Base-by-base conservation (phyloP, 1,140 invertebrate species). In the Drosophila arawakana region DNA sequence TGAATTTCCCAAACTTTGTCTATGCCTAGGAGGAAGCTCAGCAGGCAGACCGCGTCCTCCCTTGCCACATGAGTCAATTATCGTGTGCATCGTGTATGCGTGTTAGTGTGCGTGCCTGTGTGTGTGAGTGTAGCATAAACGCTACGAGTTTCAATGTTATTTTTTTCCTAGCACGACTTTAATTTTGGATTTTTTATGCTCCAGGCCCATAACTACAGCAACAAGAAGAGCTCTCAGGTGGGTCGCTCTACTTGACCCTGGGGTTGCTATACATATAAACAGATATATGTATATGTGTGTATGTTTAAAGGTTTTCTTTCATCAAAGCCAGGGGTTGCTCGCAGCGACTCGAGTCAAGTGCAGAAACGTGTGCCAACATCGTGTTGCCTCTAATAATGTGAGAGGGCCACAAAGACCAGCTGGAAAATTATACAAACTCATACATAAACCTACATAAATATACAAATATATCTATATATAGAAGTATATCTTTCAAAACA, bases 291-390 rank as follows among this genome's bases (percentile, higher is more conserved):
- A 55, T 39, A 39, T 15, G 15, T 30, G n/a, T 10, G 18, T 35
- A 15, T 39, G 39, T 34, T 37, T 72, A 50, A 35, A 47, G 61
- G 81, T 35, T 55, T 55, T 41, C 52, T 74, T 66, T 85, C 70
- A 85, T 78, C 80, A 57, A 54, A 67, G 41, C 46, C 74, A 65
- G 84, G 77, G 84, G 83, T 88, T 80, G 82, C 54, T 66, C 43
- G 37, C 74, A 49, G 61, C 59, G 52, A 78, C 81, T 85, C 80
- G 68, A 89, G 84, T 89, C 84, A 89, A 89, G 84, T 89, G 84
- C 84, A 89, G 84, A 89, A 89, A 89, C 84, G 84, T 88, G 84
- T 73, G 81, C 67, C 76, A 77, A 82, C 80, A 88, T 78, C 80
- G 83, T 80, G 84, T 85, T 80, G 62, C 80, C 78, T 80, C 67